Conservation (phyloP, 2,888 invertebrate genomes). For the Melanargia galathea region DNA sequence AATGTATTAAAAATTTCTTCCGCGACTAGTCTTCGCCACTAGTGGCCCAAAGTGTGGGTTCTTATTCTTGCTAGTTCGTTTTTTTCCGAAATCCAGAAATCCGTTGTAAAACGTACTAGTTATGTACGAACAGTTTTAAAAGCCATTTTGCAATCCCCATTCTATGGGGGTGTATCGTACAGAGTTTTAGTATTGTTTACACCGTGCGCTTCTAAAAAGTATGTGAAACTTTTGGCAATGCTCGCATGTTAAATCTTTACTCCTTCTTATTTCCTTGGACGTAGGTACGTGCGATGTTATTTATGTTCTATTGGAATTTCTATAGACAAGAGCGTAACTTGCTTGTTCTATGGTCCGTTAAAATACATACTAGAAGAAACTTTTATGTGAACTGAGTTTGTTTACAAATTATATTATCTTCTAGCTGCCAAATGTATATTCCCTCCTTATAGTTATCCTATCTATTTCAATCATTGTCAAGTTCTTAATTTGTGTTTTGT, state of each 20-base stretch:
- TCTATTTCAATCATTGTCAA: too few relatives aligned
- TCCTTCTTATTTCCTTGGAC: conserved; percentile 28
- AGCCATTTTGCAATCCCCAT: conserved; percentile 9
- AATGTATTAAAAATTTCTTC: too few relatives aligned
- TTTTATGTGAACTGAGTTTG: conserved; percentile 46
- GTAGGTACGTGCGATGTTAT: conserved; percentile 37
- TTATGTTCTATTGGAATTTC: conserved; percentile 44
- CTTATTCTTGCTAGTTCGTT: not conserved
- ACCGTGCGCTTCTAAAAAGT: conserved; percentile 14
- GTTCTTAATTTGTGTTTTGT: too few relatives aligned
- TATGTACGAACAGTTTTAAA: not conserved
- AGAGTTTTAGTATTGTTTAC: conserved; percentile 24
- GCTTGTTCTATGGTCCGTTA: conserved; percentile 51
- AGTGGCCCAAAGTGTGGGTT: too few relatives aligned
- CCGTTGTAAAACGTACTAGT: not conserved
- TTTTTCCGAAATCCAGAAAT: not conserved
- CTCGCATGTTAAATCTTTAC: conserved; percentile 25
- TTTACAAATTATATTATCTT: too few relatives aligned
- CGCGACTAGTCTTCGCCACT: too few relatives aligned
- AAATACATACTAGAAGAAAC: conserved; percentile 54
- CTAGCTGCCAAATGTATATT: too few relatives aligned
- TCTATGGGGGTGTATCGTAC: not conserved
- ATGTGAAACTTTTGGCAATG: conserved; percentile 20
- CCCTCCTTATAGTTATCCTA: too few relatives aligned
- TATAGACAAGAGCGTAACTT: conserved; percentile 45